phyloP scores from a whole-genome alignment of 30 jellyfish, hydroid and myxozoan species.

The Rhopilema esculentum region DNA sequence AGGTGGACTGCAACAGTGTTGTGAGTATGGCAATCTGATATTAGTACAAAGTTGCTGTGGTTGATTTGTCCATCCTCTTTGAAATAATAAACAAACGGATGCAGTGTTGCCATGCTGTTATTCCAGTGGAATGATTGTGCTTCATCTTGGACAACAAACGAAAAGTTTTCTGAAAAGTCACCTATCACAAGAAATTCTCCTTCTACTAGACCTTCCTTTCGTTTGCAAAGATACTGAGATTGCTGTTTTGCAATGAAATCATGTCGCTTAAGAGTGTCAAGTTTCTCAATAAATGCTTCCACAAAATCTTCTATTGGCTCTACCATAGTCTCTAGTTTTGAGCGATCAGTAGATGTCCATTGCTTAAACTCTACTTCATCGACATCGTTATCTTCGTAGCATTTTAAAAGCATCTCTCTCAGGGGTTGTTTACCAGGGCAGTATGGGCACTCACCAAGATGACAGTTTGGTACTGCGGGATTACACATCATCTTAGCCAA shows the following conservation, averaged over 20 bases:
- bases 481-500: constrained; percentile 36
- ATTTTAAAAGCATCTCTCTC: constrained; percentile 5
- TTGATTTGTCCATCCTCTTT: not conserved
- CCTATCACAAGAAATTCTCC: constrained; percentile 44
- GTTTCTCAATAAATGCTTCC: not conserved
- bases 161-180: constrained; percentile 51
- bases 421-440: constrained; percentile 56
- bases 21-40: constrained; percentile 42
- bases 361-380: constrained; percentile 45
- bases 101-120: constrained; percentile 46
- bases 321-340: constrained; percentile 42
- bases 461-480: constrained; percentile 44
- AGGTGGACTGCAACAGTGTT: constrained; percentile 30
- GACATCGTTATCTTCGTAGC: constrained; percentile 4
- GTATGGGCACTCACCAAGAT: constrained; percentile 12
- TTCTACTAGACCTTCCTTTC: not conserved
- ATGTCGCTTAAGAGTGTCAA: constrained; percentile 17
- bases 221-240: constrained; percentile 1
- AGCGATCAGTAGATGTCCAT: constrained; percentile 53
- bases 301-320: constrained; percentile 27
- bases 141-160: constrained; percentile 52
- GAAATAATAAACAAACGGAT: constrained; percentile 38
- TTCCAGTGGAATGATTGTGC: constrained; percentile 44
- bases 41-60: not conserved
- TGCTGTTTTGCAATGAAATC: constrained; percentile 59